Evolutionary conservation across 2,888 invertebrate genomes (phyloP).

Genomic region (Acrobasis suavella): DNA sequence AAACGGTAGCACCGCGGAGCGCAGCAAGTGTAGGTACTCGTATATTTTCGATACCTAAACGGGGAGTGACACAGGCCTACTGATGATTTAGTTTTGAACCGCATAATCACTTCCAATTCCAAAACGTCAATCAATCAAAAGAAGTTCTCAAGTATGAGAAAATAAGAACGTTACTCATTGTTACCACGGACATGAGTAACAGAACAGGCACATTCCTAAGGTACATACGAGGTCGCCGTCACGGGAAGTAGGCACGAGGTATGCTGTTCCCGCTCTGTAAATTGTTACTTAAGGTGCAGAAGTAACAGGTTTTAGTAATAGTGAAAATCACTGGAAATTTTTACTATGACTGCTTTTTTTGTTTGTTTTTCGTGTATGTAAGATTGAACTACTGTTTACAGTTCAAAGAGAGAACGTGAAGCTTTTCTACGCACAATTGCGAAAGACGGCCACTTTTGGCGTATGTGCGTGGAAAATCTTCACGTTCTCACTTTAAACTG

Average conservation of each 20-base stretch:
- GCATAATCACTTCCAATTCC: neutral
- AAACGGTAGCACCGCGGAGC: too few species aligned
- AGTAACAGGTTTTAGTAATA: neutral
- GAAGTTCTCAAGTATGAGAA: slow-evolving; percentile 9
- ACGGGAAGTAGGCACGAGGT: slow-evolving; percentile 71
- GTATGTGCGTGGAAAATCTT: too few species aligned
- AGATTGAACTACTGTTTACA: too few species aligned
- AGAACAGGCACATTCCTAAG: neutral
- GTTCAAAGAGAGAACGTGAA: too few species aligned
- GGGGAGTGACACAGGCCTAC: too few species aligned
- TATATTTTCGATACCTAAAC: too few species aligned
- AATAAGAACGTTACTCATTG: slow-evolving; percentile 12
- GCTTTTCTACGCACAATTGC: too few species aligned
- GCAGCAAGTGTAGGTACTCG: too few species aligned
- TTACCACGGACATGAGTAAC: slow-evolving; percentile 17
- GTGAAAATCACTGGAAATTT: neutral
- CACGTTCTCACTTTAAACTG: too few species aligned
- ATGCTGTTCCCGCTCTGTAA: slow-evolving; percentile 37
- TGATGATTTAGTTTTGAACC: neutral
- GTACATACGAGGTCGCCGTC: slow-evolving; percentile 48
- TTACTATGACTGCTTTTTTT: too few species aligned
- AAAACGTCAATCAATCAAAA: slow-evolving; percentile 11
- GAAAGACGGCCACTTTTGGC: too few species aligned
- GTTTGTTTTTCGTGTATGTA: too few species aligned
- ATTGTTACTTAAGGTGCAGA: slow-evolving; percentile 25